phyloP scores from a whole-genome alignment of 2,113 vertebrate genomes.

The Thalassoma bifasciatum region DNA sequence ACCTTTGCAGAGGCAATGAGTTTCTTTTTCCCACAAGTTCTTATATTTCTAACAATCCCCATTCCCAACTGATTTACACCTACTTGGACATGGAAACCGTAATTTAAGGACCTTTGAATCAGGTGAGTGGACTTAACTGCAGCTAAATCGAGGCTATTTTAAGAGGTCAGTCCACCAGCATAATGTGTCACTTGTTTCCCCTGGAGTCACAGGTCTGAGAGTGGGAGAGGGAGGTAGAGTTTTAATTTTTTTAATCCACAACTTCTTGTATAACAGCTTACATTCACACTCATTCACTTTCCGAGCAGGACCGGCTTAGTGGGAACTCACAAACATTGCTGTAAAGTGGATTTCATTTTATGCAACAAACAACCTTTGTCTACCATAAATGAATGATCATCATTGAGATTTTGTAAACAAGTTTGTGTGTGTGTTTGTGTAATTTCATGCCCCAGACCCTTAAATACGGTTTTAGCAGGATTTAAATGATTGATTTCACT shows the following conservation, averaged over 20 bases:
- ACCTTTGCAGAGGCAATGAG: not conserved
- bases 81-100: constrained; percentile 45
- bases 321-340: not conserved
- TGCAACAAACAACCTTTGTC: constrained; percentile 18
- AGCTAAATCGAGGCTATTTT: constrained; percentile 63
- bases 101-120: constrained; percentile 66
- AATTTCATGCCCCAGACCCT: constrained; percentile 6
- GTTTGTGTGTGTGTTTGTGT: not conserved
- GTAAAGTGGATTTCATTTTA: constrained; percentile 7
- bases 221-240: not conserved
- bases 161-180: constrained; percentile 55
- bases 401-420: not conserved
- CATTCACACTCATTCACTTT: not conserved
- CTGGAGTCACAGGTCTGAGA: constrained; percentile 33
- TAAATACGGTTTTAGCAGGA: not conserved
- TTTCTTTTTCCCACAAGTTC: constrained; percentile 9
- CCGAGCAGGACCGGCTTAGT: not conserved
- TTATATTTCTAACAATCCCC: constrained; percentile 12
- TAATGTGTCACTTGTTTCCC: constrained; percentile 74
- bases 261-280: not conserved
- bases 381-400: constrained; percentile 13
- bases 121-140: constrained; percentile 72
- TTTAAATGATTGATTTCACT: too few species aligned
- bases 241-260: not conserved
- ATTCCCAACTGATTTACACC: constrained; percentile 46